Conservation (phyloP, 1,140 invertebrate species). For the Meloidogyne floridensis region DNA sequence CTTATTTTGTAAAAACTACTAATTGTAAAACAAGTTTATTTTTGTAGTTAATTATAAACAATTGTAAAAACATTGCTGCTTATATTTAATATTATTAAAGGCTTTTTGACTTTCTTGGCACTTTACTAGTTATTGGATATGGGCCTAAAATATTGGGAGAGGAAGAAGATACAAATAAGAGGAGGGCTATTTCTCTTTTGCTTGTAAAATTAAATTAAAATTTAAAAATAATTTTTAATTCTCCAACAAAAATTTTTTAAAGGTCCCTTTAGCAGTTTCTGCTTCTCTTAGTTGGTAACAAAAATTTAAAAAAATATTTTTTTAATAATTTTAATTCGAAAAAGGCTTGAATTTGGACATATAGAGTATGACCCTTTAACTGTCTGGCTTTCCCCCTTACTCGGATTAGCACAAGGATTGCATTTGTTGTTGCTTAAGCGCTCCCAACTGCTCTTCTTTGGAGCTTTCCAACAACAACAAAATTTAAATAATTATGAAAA, state of each 20-base stretch:
- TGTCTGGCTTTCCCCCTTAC: slow-evolving; percentile 40
- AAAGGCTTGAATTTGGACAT: slow-evolving; percentile 49
- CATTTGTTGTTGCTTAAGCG: slow-evolving; percentile 43
- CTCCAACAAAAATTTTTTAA: slow-evolving; percentile 17
- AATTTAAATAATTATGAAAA: not conserved
- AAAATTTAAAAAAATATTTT: not conserved
- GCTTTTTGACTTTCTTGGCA: slow-evolving; percentile 47
- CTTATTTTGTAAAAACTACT: no score
- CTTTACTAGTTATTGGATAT: slow-evolving; percentile 37
- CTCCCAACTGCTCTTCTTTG: slow-evolving; percentile 31
- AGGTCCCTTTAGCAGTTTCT: slow-evolving; percentile 48
- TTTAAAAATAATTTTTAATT: not conserved
- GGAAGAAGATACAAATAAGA: slow-evolving; percentile 22
- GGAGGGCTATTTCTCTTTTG: slow-evolving; percentile 33
- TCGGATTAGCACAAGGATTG: slow-evolving; percentile 42
- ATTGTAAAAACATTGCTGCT: not conserved
- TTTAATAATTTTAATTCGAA: no score
- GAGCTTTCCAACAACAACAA: slow-evolving; percentile 24
- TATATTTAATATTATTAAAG: slow-evolving; percentile 29
- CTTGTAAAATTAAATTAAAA: slow-evolving; percentile 19
- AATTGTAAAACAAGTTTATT: not conserved
- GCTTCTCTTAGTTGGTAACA: slow-evolving; percentile 47
- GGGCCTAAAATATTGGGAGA: slow-evolving; percentile 32
- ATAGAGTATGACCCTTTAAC: slow-evolving; percentile 49
- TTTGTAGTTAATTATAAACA: not conserved